Percentiles rank a stretch among this genome's conserved stretches.
These are phyloP conservation scores for Ganaspis sp. DNA, from an alignment of 1,140 invertebrate species.

Conservation along the genomic window DNA sequence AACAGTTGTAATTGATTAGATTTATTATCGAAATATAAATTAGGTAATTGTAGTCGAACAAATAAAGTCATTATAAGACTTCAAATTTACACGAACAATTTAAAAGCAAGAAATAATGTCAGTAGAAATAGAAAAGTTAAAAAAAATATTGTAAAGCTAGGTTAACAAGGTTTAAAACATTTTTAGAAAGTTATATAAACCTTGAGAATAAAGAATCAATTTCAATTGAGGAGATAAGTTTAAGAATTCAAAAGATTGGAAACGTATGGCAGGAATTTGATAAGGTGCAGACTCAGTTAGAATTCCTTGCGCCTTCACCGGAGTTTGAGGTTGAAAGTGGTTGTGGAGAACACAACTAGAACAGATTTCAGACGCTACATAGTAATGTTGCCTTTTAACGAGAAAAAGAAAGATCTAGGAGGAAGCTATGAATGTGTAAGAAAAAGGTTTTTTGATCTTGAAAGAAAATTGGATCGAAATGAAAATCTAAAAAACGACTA, in stretches of 20 bases:
- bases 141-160: not conserved
- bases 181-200: not conserved
- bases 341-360: not conserved
- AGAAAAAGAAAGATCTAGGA: slow-evolving; percentile 32
- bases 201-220: not conserved
- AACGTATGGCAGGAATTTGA: not conserved
- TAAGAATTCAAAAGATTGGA: not conserved
- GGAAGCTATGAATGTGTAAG: slow-evolving; percentile 31
- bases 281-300: not conserved
- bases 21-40: no score
- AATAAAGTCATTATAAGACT: no score
- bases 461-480: slow-evolving; percentile 43
- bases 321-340: slow-evolving; percentile 34
- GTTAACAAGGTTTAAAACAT: not conserved
- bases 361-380: slow-evolving; percentile 26
- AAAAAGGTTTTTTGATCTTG: slow-evolving; percentile 44
- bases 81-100: no score
- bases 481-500: slow-evolving; percentile 55
- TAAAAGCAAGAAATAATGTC: no score
- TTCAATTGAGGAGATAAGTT: not conserved
- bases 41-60: no score
- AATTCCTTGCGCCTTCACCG: slow-evolving; percentile 12
- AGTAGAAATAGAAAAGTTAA: no score
- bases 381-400: no score
- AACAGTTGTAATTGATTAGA: no score